phyloP scores from a whole-genome alignment of 2,888 invertebrate species.

The Glyphotaelius pellucidus region DNA sequence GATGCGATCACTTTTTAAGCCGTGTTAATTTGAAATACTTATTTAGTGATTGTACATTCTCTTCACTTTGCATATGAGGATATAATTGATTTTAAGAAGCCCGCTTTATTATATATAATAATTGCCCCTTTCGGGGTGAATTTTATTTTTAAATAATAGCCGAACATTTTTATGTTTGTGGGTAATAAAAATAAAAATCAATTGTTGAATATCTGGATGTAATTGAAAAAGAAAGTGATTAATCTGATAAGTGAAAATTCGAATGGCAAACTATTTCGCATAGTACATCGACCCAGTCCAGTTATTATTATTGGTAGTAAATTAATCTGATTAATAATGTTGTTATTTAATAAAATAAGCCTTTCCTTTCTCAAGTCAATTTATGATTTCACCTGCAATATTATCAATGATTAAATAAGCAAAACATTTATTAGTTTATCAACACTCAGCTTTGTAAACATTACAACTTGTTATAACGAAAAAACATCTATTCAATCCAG shows the following conservation, averaged over 20 bases:
- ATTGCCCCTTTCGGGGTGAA: not conserved
- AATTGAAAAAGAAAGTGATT: slow-evolving; percentile 45
- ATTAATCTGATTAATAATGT: slow-evolving; percentile 27
- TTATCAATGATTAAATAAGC: not conserved
- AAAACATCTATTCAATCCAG: not conserved
- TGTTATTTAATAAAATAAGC: not conserved
- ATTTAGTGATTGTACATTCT: not conserved
- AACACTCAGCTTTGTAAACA: not conserved
- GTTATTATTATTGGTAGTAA: slow-evolving; percentile 40
- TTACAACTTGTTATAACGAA: not conserved
- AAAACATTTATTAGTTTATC: not conserved
- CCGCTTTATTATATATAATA: too few species aligned
- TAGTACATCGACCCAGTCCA: slow-evolving; percentile 25
- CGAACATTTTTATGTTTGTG: not conserved
- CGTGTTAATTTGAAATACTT: not conserved
- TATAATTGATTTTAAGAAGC: too few species aligned
- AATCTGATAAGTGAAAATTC: slow-evolving; percentile 39
- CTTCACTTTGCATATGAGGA: not conserved
- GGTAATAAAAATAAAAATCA: slow-evolving; percentile 10
- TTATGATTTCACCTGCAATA: not conserved
- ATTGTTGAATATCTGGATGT: not conserved
- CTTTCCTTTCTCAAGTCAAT: not conserved
- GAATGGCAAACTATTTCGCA: not conserved
- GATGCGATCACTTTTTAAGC: not conserved
- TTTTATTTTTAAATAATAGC: not conserved